Conservation (phyloP, 2,888 invertebrate genomes). For the Heliconius hortense region DNA sequence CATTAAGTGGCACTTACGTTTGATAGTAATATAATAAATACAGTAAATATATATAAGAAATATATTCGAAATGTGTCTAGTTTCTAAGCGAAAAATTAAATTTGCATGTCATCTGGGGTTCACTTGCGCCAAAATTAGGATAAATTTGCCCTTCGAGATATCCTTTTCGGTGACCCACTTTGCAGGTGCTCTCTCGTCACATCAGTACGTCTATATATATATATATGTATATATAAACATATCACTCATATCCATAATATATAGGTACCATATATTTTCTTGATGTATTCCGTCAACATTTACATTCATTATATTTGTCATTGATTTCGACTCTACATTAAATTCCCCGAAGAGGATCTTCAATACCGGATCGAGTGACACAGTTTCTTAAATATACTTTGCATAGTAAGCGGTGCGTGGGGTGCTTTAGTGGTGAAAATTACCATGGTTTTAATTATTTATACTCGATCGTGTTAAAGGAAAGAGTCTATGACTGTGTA, state of each 20-base stretch:
- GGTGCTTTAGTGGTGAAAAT: constrained; percentile 5
- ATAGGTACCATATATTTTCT: not conserved
- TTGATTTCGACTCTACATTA: constrained; percentile 14
- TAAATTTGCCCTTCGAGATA: constrained; percentile 17
- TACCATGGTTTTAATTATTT: constrained; percentile 11
- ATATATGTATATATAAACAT: not conserved
- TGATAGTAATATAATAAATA: too few relatives aligned
- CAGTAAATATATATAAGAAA: too few relatives aligned
- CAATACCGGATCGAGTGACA: constrained; percentile 18
- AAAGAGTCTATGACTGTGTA: too few relatives aligned
- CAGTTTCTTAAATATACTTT: constrained; percentile 30
- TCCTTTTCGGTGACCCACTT: constrained; percentile 22
- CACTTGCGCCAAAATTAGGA: constrained; percentile 19
- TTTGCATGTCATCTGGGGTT: constrained; percentile 7
- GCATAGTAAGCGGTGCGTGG: constrained; percentile 23
- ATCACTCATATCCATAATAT: not conserved
- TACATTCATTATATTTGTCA: constrained; percentile 24
- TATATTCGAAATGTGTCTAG: not conserved
- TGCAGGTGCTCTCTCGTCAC: constrained; percentile 10
- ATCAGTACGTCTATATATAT: not conserved
- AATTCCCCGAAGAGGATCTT: constrained; percentile 23
- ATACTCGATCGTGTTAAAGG: not conserved
- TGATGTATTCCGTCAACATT: constrained; percentile 14
- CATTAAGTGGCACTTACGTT: too few relatives aligned
- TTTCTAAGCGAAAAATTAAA: not conserved